A percentile compares a stretch with the other conserved stretches of the same genome.
phyloP scores from a whole-genome alignment of 2,113 vertebrate genomes.

The Amblyopsis rosae region DNA sequence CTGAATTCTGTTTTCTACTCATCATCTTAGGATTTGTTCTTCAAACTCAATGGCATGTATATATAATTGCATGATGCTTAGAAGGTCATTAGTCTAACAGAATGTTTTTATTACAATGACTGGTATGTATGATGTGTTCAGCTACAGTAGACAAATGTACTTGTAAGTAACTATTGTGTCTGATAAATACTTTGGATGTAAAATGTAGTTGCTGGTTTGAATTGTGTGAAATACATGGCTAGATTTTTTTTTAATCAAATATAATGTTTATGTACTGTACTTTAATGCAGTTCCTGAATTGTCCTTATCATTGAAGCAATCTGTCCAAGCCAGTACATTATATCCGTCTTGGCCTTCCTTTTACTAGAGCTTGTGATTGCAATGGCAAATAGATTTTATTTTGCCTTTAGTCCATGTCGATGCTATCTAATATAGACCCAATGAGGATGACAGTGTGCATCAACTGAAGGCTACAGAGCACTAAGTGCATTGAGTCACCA shows the following conservation, averaged over 20 bases:
- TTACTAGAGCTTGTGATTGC: slow-evolving; percentile 20
- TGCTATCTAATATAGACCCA: slow-evolving; percentile 33
- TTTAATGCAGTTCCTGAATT: neutral
- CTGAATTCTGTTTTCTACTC: no score
- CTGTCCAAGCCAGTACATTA: neutral
- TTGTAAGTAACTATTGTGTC: neutral
- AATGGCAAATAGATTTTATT: slow-evolving; percentile 30
- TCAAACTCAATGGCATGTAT: no score
- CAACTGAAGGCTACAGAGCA: slow-evolving; percentile 36
- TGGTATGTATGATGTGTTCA: no score
- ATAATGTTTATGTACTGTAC: neutral
- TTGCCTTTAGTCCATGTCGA: slow-evolving; percentile 43
- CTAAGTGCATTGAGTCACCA: slow-evolving; percentile 9
- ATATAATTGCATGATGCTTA: no score
- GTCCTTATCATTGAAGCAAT: neutral
- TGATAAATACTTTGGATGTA: neutral
- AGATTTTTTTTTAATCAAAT: neutral
- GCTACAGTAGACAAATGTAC: no score
- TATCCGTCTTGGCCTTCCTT: slow-evolving; percentile 3
- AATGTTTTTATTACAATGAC: no score
- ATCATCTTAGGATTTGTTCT: no score
- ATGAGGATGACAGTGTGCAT: slow-evolving; percentile 29
- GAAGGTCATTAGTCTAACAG: no score
- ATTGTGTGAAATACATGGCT: neutral
- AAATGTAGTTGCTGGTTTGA: neutral